These are phyloP conservation scores for Platichthys flesus DNA, from an alignment of 2,113 vertebrate genomes.

Conservation along the genomic window DNA sequence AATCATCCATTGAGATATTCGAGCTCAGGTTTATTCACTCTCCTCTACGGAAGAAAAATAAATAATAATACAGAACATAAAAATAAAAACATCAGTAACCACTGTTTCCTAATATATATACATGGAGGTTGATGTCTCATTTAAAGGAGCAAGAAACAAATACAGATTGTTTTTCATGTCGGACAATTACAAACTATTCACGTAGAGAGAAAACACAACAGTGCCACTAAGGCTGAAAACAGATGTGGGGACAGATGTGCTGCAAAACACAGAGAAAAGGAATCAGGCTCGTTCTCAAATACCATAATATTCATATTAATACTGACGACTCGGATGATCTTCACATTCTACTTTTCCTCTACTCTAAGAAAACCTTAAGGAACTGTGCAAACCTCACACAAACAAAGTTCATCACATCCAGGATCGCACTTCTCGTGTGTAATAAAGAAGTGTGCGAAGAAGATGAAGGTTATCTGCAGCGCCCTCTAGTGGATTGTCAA, in stretches of 20 bases:
- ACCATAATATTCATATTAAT: not conserved
- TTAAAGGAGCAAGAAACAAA: constrained; percentile 11
- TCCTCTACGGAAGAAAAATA: constrained; percentile 66
- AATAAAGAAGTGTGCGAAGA: not conserved
- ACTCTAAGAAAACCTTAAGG: constrained; percentile 20
- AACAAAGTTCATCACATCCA: not conserved
- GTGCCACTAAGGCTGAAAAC: not conserved
- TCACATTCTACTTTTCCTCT: not conserved
- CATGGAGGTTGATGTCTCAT: constrained; percentile 23
- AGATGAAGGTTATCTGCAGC: constrained; percentile 8
- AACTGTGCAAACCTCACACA: not conserved
- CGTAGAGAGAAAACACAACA: constrained; percentile 9
- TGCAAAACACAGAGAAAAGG: not conserved
- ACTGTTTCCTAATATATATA: constrained; percentile 44
- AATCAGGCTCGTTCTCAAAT: not conserved
- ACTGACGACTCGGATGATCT: not conserved
- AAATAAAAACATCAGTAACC: constrained; percentile 30
- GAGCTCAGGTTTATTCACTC: constrained; percentile 61
- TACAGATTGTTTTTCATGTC: constrained; percentile 14
- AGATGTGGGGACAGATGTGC: constrained; percentile 15
- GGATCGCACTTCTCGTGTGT: not conserved
- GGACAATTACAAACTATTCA: constrained; percentile 17
- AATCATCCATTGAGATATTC: constrained; percentile 7
- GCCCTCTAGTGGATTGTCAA: constrained; percentile 24
- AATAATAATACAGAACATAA: constrained; percentile 62